Conservation (phyloP, 1,140 invertebrate genomes). For the Tetramorium simillimum region DNA sequence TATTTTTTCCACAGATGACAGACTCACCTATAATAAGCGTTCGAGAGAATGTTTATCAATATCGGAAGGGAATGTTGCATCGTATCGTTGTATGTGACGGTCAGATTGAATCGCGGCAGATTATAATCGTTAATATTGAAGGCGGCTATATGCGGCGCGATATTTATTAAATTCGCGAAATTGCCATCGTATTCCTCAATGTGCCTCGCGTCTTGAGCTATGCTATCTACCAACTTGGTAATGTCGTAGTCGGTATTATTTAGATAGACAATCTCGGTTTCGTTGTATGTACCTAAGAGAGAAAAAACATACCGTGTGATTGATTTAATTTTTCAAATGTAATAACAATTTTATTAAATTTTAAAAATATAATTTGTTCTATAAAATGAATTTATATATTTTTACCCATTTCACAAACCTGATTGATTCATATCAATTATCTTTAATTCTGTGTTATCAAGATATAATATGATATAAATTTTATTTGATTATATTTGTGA, state of each 20-base stretch:
- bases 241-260: slow-evolving; percentile 80
- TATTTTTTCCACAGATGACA: slow-evolving; percentile 45
- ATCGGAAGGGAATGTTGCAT: slow-evolving; percentile 92
- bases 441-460: neutral
- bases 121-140: slow-evolving; percentile 87
- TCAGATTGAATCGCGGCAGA: slow-evolving; percentile 85
- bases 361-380: neutral
- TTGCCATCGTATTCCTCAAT: slow-evolving; percentile 88
- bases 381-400: neutral
- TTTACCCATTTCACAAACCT: neutral
- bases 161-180: slow-evolving; percentile 87
- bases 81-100: slow-evolving; percentile 92
- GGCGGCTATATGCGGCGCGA: slow-evolving; percentile 88
- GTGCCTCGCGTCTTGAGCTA: slow-evolving; percentile 82
- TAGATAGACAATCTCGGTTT: slow-evolving; percentile 79
- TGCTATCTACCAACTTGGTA: slow-evolving; percentile 75
- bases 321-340: slow-evolving; percentile 9
- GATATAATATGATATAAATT: neutral
- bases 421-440: neutral
- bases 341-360: neutral
- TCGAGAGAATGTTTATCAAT: slow-evolving; percentile 90
- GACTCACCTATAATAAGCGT: slow-evolving; percentile 89
- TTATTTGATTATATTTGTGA: neutral
- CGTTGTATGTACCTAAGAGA: slow-evolving; percentile 80
- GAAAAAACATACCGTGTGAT: neutral